Evolutionary conservation across 2,888 invertebrate genomes (phyloP).

Genomic region (Amphipoea lucens): DNA sequence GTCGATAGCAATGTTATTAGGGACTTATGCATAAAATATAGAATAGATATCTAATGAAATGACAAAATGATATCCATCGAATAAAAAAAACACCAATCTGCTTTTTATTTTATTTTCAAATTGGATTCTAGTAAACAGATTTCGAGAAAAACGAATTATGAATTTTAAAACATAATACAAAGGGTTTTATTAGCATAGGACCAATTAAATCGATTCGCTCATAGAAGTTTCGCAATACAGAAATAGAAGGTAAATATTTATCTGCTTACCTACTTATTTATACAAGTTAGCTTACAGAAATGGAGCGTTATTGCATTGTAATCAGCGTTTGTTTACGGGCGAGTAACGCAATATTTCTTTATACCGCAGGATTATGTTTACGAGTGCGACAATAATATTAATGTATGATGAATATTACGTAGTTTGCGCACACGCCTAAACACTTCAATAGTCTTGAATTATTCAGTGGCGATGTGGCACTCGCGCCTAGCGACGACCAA

Average conservation of each 20-base stretch:
- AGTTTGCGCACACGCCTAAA: slow-evolving; percentile 84
- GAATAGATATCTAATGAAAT: slow-evolving; percentile 11
- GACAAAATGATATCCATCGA: slow-evolving; percentile 18
- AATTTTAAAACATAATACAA: slow-evolving; percentile 14
- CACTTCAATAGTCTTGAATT: slow-evolving; percentile 83
- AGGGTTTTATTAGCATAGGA: slow-evolving; percentile 30
- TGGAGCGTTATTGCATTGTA: slow-evolving; percentile 41
- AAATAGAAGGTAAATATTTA: slow-evolving; percentile 25
- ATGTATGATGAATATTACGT: slow-evolving; percentile 86
- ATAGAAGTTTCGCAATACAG: slow-evolving; percentile 16
- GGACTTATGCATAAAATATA: slow-evolving; percentile 26
- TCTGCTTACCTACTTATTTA: slow-evolving; percentile 34
- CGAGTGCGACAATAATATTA: slow-evolving; percentile 81
- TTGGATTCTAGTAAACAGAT: slow-evolving; percentile 24
- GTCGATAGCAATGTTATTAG: slow-evolving; percentile 25
- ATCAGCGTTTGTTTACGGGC: slow-evolving; percentile 73
- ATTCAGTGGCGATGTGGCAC: slow-evolving; percentile 79
- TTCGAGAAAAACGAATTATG: slow-evolving; percentile 23
- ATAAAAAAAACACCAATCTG: neutral
- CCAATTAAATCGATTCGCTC: slow-evolving; percentile 17
- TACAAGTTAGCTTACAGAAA: slow-evolving; percentile 33
- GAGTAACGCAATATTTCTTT: slow-evolving; percentile 76
- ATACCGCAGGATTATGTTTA: slow-evolving; percentile 76
- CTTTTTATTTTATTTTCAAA: slow-evolving; percentile 27
- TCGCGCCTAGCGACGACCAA: slow-evolving; percentile 59